Evolutionary conservation across 1,140 invertebrate species (phyloP).

Genomic region (Zaprionus ornatus): DNA sequence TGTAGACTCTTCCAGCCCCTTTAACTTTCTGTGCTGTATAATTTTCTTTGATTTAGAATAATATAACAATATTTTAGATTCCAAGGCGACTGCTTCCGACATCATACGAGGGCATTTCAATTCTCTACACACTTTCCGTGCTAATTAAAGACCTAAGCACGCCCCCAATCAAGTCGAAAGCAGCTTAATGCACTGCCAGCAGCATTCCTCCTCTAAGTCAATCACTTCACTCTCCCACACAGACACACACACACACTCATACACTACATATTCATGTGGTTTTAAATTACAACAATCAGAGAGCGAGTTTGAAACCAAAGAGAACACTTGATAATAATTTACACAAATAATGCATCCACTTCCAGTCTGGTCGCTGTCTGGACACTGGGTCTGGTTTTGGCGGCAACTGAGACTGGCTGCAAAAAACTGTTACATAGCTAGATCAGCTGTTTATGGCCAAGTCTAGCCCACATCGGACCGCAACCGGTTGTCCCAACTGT

Average conservation of each 20-base stretch:
- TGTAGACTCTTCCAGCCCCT: too few relatives aligned
- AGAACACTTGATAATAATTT: conserved; percentile 21
- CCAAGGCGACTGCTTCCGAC: neutral
- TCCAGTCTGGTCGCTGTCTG: conserved; percentile 27
- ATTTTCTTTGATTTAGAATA: neutral
- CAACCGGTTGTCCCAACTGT: conserved; percentile 32
- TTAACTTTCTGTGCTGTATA: neutral
- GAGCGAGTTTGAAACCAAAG: neutral
- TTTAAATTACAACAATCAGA: conserved; percentile 12
- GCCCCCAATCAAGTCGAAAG: neutral
- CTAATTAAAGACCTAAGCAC: neutral
- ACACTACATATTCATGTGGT: neutral
- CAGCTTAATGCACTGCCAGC: conserved; percentile 5
- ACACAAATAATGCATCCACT: conserved; percentile 16
- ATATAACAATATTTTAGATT: neutral
- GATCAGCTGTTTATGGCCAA: conserved; percentile 41
- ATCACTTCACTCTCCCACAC: neutral
- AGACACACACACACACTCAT: neutral
- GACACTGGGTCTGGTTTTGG: conserved; percentile 14
- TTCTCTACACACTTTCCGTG: neutral
- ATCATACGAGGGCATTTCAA: neutral
- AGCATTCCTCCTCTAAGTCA: neutral
- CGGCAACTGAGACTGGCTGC: neutral
- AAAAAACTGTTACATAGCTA: conserved; percentile 32
- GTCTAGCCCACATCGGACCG: conserved; percentile 4